These are phyloP conservation scores for Thalassaphorura encarpata DNA, from an alignment of 1,140 invertebrate genomes.

Conservation along the genomic window DNA sequence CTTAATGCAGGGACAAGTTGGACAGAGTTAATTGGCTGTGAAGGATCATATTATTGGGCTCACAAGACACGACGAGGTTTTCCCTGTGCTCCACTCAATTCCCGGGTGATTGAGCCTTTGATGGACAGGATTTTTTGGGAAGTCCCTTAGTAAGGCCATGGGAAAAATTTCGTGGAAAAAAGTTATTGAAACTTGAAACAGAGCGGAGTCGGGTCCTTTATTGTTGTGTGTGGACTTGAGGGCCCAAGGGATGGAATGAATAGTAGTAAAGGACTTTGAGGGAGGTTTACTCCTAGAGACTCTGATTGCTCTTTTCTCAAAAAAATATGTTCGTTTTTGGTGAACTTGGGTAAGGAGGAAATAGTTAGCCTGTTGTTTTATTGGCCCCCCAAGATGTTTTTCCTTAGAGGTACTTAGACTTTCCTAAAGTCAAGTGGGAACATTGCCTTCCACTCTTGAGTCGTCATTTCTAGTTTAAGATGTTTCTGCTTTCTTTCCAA, in stretches of 20 bases:
- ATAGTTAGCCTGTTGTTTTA: constrained; percentile 19
- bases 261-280: background rate
- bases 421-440: too few species aligned
- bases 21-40: too few species aligned
- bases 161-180: constrained; percentile 20
- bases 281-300: background rate
- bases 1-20: too few species aligned
- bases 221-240: background rate
- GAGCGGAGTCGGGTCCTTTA: constrained; percentile 13
- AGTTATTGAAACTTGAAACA: constrained; percentile 24
- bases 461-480: background rate
- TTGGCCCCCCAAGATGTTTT: constrained; percentile 27
- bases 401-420: background rate
- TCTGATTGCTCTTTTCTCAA: background rate
- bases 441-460: background rate
- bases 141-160: constrained; percentile 19
- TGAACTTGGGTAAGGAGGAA: constrained; percentile 7
- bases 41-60: too few species aligned
- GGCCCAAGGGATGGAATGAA: background rate
- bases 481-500: constrained; percentile 20
- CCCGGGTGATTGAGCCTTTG: background rate
- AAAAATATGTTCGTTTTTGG: constrained; percentile 10
- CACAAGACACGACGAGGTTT: too few species aligned
- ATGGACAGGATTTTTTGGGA: background rate
- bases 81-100: too few species aligned